Evolutionary conservation across 2,797 vertebrate species (phyloP).

Genomic region (Platyrinchus mystaceus): DNA sequence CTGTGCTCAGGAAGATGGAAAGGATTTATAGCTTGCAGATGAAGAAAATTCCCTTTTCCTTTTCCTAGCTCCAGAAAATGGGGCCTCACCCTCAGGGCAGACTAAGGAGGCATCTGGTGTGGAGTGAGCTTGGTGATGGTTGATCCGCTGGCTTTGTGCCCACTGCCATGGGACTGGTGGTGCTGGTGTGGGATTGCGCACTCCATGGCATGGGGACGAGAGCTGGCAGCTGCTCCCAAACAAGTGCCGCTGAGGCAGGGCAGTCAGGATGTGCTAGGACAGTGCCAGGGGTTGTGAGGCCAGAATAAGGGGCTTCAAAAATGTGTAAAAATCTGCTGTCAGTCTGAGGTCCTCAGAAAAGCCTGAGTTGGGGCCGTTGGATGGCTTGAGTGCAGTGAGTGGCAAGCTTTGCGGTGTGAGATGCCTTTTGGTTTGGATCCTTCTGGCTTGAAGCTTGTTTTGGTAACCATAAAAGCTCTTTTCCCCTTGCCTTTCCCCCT

Average conservation of each 20-base stretch:
- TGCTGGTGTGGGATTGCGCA: fast-evolving
- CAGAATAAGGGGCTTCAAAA: background rate
- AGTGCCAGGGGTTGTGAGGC: background rate
- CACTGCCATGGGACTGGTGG: fast-evolving
- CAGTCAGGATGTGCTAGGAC: background rate
- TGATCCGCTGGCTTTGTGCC: background rate
- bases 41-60: background rate
- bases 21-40: slow-evolving; percentile 13
- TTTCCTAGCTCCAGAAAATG: background rate
- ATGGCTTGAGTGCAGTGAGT: background rate
- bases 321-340: background rate
- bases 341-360: background rate
- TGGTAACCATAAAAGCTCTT: background rate
- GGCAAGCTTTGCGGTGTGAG: background rate
- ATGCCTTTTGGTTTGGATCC: background rate
- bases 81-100: background rate
- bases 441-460: background rate
- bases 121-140: background rate
- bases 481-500: background rate
- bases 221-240: background rate
- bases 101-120: background rate
- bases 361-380: fast-evolving
- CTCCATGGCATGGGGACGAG: fast-evolving
- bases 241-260: fast-evolving
- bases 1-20: background rate